Percentiles rank a stretch among this genome's conserved stretches.
Conservation (phyloP, 2,888 invertebrate genomes). For the Cryptus viduatorius region DNA sequence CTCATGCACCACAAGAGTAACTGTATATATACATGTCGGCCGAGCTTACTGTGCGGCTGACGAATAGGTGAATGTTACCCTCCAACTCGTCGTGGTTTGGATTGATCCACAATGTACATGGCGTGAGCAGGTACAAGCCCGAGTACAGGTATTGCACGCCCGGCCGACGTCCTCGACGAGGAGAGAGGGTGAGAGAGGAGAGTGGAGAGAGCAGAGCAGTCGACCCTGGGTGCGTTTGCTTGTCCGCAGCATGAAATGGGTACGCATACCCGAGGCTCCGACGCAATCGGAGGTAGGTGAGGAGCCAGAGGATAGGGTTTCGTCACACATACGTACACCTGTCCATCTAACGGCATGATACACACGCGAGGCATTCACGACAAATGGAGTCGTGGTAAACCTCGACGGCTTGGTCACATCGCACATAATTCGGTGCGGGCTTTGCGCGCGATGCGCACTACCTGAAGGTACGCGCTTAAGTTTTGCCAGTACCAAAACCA, state of each 20-base stretch:
- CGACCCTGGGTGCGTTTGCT: constrained; percentile 54
- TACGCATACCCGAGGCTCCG: constrained; percentile 48
- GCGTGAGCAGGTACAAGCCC: constrained; percentile 45
- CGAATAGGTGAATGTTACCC: constrained; percentile 49
- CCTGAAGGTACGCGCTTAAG: constrained; percentile 23
- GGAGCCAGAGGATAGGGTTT: constrained; percentile 53
- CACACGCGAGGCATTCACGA: constrained; percentile 65
- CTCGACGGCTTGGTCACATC: constrained; percentile 61
- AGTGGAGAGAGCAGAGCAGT: neutral
- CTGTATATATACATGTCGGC: constrained; percentile 59
- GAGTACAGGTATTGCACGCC: constrained; percentile 54
- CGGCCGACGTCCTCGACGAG: constrained; percentile 43
- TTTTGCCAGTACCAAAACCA: constrained; percentile 27
- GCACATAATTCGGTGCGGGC: constrained; percentile 57
- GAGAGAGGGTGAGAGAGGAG: constrained; percentile 19
- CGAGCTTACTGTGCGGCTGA: constrained; percentile 34
- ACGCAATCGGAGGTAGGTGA: constrained; percentile 53
- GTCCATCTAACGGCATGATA: constrained; percentile 54
- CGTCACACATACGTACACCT: constrained; percentile 44
- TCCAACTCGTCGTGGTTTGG: constrained; percentile 54
- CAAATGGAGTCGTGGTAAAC: constrained; percentile 68
- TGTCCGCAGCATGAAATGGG: constrained; percentile 54
- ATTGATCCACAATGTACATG: constrained; percentile 50
- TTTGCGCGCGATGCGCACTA: constrained; percentile 27
- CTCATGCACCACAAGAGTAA: constrained; percentile 50